Conservation (phyloP, 2,113 vertebrate genomes). For the Albula goreensis region DNA sequence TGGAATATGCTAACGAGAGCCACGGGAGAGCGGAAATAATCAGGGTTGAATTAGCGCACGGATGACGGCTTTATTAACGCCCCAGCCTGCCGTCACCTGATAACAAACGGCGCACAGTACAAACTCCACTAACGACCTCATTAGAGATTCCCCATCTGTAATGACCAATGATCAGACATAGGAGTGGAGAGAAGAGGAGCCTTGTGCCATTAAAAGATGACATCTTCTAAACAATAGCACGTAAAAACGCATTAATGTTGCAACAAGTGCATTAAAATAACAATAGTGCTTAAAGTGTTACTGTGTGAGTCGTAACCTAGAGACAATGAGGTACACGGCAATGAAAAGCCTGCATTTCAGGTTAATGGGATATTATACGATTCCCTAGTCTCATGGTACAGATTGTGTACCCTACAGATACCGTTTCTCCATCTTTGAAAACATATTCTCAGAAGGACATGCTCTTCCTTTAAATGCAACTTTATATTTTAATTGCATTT, state of each 20-base stretch:
- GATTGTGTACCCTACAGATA: no score
- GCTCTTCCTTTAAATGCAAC: no score
- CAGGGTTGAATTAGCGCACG: slow-evolving; percentile 55
- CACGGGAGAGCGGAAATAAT: slow-evolving; percentile 58
- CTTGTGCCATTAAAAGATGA: slow-evolving; percentile 37
- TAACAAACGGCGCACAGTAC: slow-evolving; percentile 62
- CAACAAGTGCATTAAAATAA: slow-evolving; percentile 58
- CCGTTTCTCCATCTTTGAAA: no score
- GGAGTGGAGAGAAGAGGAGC: slow-evolving; percentile 37
- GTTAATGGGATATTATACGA: slow-evolving; percentile 40
- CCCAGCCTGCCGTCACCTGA: slow-evolving; percentile 62
- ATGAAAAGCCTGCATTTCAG: slow-evolving; percentile 51
- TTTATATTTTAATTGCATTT: no score
- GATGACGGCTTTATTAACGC: slow-evolving; percentile 67
- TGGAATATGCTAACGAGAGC: slow-evolving; percentile 48
- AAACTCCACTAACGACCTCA: slow-evolving; percentile 59
- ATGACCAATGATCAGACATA: slow-evolving; percentile 60
- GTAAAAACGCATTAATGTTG: slow-evolving; percentile 43
- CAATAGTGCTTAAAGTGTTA: slow-evolving; percentile 57
- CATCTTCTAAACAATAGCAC: slow-evolving; percentile 37
- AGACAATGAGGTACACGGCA: slow-evolving; percentile 38
- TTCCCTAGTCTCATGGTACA: slow-evolving; percentile 11
- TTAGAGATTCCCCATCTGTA: slow-evolving; percentile 59
- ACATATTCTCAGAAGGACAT: no score
- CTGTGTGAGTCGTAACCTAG: slow-evolving; percentile 42